Percentiles rank a stretch among this genome's conserved stretches.
These are phyloP conservation scores for Hirundo rustica DNA, from an alignment of 2,797 vertebrate genomes.

Conservation along the genomic window DNA sequence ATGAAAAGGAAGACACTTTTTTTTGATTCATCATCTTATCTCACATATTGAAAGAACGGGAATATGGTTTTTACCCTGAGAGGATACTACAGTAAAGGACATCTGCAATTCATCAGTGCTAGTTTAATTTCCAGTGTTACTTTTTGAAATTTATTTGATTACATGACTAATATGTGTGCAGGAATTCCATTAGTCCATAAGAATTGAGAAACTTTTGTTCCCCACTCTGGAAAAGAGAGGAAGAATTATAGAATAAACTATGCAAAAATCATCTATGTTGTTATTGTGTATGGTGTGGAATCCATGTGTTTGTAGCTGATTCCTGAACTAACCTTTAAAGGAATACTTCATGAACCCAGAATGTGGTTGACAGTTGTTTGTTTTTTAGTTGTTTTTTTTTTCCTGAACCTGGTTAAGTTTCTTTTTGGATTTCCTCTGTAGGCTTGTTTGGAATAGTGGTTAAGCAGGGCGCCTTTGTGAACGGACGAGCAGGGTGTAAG, in stretches of 20 bases:
- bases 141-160: background rate
- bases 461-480: accelerated
- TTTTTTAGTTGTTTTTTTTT: background rate
- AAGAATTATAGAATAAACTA: conserved; percentile 43
- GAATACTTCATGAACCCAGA: too few species aligned
- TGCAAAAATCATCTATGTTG: background rate
- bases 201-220: background rate
- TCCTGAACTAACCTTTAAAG: background rate
- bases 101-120: background rate
- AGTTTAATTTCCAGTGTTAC: conserved; percentile 7
- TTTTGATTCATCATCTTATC: background rate
- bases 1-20: background rate
- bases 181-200: background rate
- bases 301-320: background rate
- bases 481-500: accelerated
- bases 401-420: accelerated
- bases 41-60: conserved; percentile 24
- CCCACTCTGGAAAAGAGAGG: background rate
- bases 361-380: accelerated
- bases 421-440: accelerated
- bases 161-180: background rate
- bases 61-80: background rate
- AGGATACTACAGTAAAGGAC: background rate
- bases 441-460: too few species aligned
- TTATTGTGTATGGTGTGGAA: background rate